phyloP scores from a whole-genome alignment of 2,888 invertebrate genomes.

The Microctonus aethiopoides region DNA sequence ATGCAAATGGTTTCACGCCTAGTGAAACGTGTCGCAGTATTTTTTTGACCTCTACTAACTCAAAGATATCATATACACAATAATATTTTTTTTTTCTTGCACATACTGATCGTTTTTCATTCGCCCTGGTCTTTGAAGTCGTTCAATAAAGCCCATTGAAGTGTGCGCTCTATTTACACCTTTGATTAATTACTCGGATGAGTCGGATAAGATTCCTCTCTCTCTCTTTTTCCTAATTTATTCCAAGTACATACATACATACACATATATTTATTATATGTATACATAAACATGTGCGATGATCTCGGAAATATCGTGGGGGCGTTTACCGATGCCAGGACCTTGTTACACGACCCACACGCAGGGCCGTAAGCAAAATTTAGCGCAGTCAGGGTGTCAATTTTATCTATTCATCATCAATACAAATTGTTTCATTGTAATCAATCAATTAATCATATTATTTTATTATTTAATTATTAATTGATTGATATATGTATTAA shows the following conservation, averaged over 20 bases:
- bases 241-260: too few species aligned
- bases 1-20: neutral
- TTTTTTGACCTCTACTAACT: neutral
- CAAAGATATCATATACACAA: neutral
- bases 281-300: neutral
- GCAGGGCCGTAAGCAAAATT: slow-evolving; percentile 51
- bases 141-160: slow-evolving; percentile 10
- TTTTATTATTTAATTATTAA: neutral
- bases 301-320: slow-evolving; percentile 46
- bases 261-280: neutral
- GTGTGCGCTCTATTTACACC: slow-evolving; percentile 5
- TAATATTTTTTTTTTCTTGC: neutral
- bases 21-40: neutral
- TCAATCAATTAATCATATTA: neutral
- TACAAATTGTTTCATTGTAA: neutral
- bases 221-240: slow-evolving; percentile 5
- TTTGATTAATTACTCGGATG: slow-evolving; percentile 46
- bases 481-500: neutral
- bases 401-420: neutral
- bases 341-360: slow-evolving; percentile 61
- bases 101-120: neutral
- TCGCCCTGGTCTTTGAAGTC: neutral
- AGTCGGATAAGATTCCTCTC: slow-evolving; percentile 55
- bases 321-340: slow-evolving; percentile 56
- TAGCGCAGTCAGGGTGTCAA: neutral